phyloP scores from a whole-genome alignment of 2,888 invertebrate genomes.

The Biston stratarius region DNA sequence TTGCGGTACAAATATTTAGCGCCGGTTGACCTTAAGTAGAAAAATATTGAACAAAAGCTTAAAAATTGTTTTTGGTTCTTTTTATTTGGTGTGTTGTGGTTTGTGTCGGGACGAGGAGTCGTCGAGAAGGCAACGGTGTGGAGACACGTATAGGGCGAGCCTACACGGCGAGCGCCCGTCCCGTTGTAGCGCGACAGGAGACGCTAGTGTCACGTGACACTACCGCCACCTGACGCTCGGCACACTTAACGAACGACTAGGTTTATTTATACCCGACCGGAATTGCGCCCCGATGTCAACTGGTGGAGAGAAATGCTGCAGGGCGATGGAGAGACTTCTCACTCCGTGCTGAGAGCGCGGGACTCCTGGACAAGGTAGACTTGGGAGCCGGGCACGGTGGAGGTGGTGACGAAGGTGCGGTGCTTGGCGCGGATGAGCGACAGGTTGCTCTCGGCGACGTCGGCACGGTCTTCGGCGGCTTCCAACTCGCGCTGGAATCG shows the following conservation, averaged over 20 bases:
- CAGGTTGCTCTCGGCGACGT: slow-evolving; percentile 97
- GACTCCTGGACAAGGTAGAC: slow-evolving; percentile 96
- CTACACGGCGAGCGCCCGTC: slow-evolving; percentile 78
- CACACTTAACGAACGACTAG: slow-evolving; percentile 83
- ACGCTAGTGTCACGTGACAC: slow-evolving; percentile 51
- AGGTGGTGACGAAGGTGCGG: slow-evolving; percentile 98
- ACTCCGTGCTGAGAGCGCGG: slow-evolving; percentile 87
- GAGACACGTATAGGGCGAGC: slow-evolving; percentile 83
- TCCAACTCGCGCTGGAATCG: slow-evolving; percentile 99
- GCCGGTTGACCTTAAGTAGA: slow-evolving; percentile 76
- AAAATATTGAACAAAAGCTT: slow-evolving; percentile 82
- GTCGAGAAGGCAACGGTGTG: slow-evolving; percentile 70
- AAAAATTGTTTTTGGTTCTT: slow-evolving; percentile 75
- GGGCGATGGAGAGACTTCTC: slow-evolving; percentile 63
- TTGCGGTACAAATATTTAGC: slow-evolving; percentile 69
- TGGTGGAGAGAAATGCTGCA: slow-evolving; percentile 79
- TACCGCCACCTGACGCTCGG: slow-evolving; percentile 62
- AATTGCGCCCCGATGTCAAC: slow-evolving; percentile 75
- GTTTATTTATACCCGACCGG: slow-evolving; percentile 85
- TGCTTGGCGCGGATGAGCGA: slow-evolving; percentile 98
- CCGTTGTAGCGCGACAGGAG: slow-evolving; percentile 59
- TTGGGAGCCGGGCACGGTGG: slow-evolving; percentile 96
- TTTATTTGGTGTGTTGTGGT: slow-evolving; percentile 73
- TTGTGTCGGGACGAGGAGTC: slow-evolving; percentile 74
- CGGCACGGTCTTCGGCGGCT: slow-evolving; percentile 98